Evolutionary conservation across 2,113 vertebrate genomes (phyloP), one percentile per base, ranked within the genome.

Genomic region (Lethenteron camtschaticum): DNA sequence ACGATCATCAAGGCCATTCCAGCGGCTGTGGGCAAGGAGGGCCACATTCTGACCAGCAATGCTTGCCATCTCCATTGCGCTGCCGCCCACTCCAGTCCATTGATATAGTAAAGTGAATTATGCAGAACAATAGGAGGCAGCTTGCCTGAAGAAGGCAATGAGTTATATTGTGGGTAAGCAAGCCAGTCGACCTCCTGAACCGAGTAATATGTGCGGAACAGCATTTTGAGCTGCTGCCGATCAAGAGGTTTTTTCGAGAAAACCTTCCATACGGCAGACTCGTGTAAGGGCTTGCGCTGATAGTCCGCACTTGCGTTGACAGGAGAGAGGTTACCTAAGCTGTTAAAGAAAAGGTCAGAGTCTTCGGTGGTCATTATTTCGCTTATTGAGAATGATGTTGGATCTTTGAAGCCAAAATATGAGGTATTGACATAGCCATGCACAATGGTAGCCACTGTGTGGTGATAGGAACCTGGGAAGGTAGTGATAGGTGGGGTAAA

Each of bases 401-500:
- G 89, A 75, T 99, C 94, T 0, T 84, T 82, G 77, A 90, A 96
- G 70, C 89, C 87, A 0, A 99, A 97, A 78, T 90, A 88, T 68
- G 89, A 87, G 56, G 89, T 89, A 80, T 99, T 99, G 75, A 99
- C 87, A 79, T 96, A 96, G 72, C 94, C 94, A 0, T 99, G 94
- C 72, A 99, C 83, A 69, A 99, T 77, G 1, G 90, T 92, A 20
- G 87, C 81, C 9, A 95, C 80, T 0, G 84, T 87, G 74, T 83
- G 81, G 74, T 91, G 89, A 78, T 89, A 95, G 69, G 78, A 74
- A 18, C 86, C 86, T 0, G 79, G 76, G 56, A 85, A 75, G 11
- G 82, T 74, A 0, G 82, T 69, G 0, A 89, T 72, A 13, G 83
- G 81, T 0, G 85, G 83, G 3, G 79, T 78, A 9, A 96, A 90